phyloP scores from a whole-genome alignment of 2,888 invertebrate species.

The Sinotaia quadrata region DNA sequence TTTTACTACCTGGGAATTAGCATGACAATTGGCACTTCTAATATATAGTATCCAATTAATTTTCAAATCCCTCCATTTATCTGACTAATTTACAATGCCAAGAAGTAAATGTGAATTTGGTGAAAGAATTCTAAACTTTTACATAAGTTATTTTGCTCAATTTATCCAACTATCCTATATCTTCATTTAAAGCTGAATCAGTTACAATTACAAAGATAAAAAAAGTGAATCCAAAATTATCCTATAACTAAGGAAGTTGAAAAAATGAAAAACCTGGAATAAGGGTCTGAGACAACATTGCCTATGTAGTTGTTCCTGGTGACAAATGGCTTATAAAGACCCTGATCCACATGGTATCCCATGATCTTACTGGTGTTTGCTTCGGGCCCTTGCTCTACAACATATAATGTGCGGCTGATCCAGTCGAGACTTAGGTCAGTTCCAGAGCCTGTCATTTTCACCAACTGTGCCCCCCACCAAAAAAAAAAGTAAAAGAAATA shows the following conservation, averaged over 20 bases:
- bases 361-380: slow-evolving; percentile 71
- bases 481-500: neutral
- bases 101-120: no score
- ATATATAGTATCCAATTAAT: no score
- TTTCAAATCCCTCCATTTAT: no score
- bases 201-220: no score
- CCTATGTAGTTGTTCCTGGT: slow-evolving; percentile 74
- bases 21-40: no score
- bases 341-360: slow-evolving; percentile 62
- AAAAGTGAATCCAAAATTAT: neutral
- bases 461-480: slow-evolving; percentile 44
- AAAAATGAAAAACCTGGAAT: slow-evolving; percentile 76
- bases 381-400: slow-evolving; percentile 79
- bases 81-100: no score
- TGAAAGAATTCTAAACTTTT: no score
- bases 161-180: no score
- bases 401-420: slow-evolving; percentile 88
- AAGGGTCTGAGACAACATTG: slow-evolving; percentile 83
- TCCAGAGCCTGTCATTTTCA: slow-evolving; percentile 71
- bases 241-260: slow-evolving; percentile 32
- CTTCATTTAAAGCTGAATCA: no score
- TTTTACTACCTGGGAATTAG: no score
- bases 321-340: slow-evolving; percentile 48
- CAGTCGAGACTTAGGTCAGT: slow-evolving; percentile 87
- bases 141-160: no score